These are phyloP conservation scores for Spilarctia lutea DNA, from an alignment of 2,888 invertebrate genomes.

Conservation along the genomic window DNA sequence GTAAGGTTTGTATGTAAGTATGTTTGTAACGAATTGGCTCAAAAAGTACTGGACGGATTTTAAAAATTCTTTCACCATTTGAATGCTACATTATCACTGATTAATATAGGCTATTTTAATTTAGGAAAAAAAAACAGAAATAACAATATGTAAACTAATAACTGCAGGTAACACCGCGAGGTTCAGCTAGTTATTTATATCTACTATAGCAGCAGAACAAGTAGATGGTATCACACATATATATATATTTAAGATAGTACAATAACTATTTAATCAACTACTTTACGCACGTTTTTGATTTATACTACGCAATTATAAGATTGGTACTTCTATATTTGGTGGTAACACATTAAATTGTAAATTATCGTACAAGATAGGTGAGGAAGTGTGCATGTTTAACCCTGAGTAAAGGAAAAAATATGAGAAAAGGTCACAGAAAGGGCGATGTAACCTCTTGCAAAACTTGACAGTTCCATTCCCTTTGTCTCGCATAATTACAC, in stretches of 20 bases:
- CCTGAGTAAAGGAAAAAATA: constrained; percentile 43
- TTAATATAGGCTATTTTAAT: no score
- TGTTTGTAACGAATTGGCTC: no score
- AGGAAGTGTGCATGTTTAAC: constrained; percentile 25
- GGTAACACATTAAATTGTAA: constrained; percentile 13
- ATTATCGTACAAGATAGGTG: constrained; percentile 17
- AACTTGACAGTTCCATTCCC: not conserved
- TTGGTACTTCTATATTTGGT: constrained; percentile 4
- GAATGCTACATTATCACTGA: no score
- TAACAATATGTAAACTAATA: no score
- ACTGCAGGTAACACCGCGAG: no score
- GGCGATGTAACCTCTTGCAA: constrained; percentile 39
- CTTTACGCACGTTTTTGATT: not conserved
- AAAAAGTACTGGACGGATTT: no score
- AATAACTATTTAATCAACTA: not conserved
- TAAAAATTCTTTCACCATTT: no score
- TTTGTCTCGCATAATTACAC: not conserved
- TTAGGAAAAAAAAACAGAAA: no score
- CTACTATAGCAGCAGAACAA: no score
- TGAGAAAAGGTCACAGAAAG: constrained; percentile 44
- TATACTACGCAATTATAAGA: constrained; percentile 16
- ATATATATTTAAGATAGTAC: not conserved
- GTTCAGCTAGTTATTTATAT: no score
- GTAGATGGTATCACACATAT: no score
- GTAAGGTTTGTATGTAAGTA: no score